Percentiles rank a stretch among this genome's conserved stretches.
Conservation (phyloP, 2,797 vertebrate genomes). For the Podargus strigoides region DNA sequence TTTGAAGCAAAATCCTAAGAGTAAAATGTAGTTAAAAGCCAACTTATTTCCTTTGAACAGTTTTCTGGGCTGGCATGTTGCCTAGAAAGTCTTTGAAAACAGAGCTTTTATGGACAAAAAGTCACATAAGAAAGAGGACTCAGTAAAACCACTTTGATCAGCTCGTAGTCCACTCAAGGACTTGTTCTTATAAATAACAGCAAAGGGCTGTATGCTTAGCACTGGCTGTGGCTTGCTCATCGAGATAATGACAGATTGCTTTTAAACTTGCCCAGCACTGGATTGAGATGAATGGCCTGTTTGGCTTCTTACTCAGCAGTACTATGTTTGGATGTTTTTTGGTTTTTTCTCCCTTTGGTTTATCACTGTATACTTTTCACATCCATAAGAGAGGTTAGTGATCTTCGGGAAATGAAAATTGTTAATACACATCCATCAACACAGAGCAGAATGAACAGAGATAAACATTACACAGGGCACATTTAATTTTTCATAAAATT, state of each 20-base stretch:
- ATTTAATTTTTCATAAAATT: constrained; percentile 71
- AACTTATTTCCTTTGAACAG: constrained; percentile 21
- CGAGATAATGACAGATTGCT: constrained; percentile 82
- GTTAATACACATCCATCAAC: constrained; percentile 78
- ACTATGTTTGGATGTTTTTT: constrained; percentile 42
- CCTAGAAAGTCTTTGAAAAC: constrained; percentile 65
- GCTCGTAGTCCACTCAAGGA: constrained; percentile 74
- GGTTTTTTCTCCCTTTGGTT: constrained; percentile 34
- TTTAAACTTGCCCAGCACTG: constrained; percentile 75
- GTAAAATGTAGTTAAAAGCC: not conserved
- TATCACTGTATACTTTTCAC: constrained; percentile 74
- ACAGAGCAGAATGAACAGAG: constrained; percentile 49
- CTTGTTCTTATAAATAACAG: constrained; percentile 66
- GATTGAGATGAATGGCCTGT: constrained; percentile 80
- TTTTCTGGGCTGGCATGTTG: constrained; percentile 5
- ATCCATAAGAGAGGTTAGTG: constrained; percentile 76
- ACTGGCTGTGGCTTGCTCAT: constrained; percentile 73
- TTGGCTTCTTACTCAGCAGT: constrained; percentile 82
- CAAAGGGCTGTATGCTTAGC: constrained; percentile 62
- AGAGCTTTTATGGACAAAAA: constrained; percentile 21
- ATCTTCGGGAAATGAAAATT: constrained; percentile 77
- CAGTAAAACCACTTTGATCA: constrained; percentile 70
- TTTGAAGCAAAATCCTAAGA: not conserved
- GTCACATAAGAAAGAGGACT: constrained; percentile 16
- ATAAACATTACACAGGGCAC: constrained; percentile 62